Evolutionary conservation across 2,113 vertebrate species (phyloP), one percentile per base, ranked within the genome.

Genomic region (Aramus guarauna): DNA sequence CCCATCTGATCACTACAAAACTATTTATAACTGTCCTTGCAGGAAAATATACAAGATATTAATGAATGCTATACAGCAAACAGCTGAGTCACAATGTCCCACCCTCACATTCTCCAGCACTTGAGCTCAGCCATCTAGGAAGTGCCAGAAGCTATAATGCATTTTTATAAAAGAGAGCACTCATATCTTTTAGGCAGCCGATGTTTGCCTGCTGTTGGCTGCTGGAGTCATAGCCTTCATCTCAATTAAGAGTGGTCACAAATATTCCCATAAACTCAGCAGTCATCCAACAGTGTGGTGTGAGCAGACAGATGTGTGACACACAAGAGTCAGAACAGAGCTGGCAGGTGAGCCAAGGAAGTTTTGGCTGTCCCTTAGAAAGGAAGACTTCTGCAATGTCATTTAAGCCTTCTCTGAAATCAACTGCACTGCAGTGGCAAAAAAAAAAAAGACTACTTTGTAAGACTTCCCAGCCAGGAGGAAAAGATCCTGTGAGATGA

Each of bases 161-260:
- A 32, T 85, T 93, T 93, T 91, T 85, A 69, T 60, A 67, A 74
- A 81, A 72, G 19, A 91, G 68, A 94, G 32, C 1, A 1, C 43
- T 94, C 67, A 2, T 87, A 83, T 94, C 81, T 95, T 75, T 91
- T 88, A 85, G 43, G 64, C 83, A 94, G 86, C 14, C 7, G 21
- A 48, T 53, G 32, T 90, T 93, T 92, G 91, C 72, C 84, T 94
- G 85, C 59, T 82, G 67, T 81, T 95, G 91, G 86, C 90, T 92
- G 62, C 73, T 89, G 63, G 37, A 95, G 27, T 88, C 4, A 1
- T 45, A 76, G 71, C 39, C 78, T 92, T 96, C 87, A 79, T 86
- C 75, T 92, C 82, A 86, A 52, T 96, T 95, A 96, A 95, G 41
- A 90, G 64, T 56, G 92, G 83, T 96, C 94, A 96, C 92, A 96